Percentiles rank a stretch among this genome's conserved stretches.
Evolutionary conservation across 1,140 invertebrate genomes (phyloP).

Genomic region (Epicauta chinensis): DNA sequence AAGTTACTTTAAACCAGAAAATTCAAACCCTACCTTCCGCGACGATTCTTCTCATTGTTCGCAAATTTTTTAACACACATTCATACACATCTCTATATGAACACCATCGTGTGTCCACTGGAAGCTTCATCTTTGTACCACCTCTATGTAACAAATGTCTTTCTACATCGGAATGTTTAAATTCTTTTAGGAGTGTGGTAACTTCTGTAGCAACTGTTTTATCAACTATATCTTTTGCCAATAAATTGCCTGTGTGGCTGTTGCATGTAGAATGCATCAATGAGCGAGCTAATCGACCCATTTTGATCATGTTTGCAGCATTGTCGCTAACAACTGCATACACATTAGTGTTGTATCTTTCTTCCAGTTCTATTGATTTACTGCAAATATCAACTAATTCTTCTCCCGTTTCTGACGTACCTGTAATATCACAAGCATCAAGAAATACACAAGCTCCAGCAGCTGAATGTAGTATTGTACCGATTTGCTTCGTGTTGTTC

Average conservation of each 20-base stretch:
- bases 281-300: neutral
- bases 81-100: too few species aligned
- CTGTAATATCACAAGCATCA: neutral
- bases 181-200: neutral
- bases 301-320: neutral
- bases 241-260: conserved; percentile 2
- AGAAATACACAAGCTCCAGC: neutral
- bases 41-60: too few species aligned
- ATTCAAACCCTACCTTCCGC: too few species aligned
- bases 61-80: too few species aligned
- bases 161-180: neutral
- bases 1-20: too few species aligned
- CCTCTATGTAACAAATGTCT: neutral
- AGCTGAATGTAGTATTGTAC: neutral
- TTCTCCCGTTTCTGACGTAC: neutral
- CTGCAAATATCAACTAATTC: neutral
- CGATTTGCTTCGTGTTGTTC: neutral
- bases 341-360: neutral
- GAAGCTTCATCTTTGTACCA: neutral
- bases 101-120: conserved; percentile 1
- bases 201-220: neutral
- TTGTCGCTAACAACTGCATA: neutral
- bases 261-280: neutral
- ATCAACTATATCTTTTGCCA: neutral
- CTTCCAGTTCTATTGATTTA: neutral